Base-by-base conservation (phyloP, 2,888 invertebrate genomes). In the Archaeoteleia sp. region DNA sequence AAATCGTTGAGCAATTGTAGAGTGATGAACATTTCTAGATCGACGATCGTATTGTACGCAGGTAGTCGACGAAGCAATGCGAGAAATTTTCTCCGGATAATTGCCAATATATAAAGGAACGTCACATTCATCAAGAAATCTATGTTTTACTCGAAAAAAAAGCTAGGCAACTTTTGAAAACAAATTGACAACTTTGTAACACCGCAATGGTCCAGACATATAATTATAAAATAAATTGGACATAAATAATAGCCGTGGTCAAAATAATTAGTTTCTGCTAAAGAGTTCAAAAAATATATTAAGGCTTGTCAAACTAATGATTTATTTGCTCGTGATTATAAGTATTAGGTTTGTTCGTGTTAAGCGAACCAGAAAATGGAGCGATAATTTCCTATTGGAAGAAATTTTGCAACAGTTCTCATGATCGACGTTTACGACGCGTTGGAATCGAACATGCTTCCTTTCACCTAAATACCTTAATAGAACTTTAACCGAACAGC, bases 401-500 rank as follows among this genome's bases (percentile, higher is more conserved):
- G 60, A 53, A 43, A 53, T 43, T 45, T 43, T 40, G 35, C 30
- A 35, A 60, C 43, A 29, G 35, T 43, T 29, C 29, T 42, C 29
- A 3, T 6, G 30, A 1, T 10, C 7, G 32, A 39, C 20, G 32
- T 30, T 61, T 45, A 37, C 43, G 30, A 45, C 37, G 39, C 49
- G 20, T 51, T 51, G 20, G 37, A 42, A 43, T 43, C 37, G 15
- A 14, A 30, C 42, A 43, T 10, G 32, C 48, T 10, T 49, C 60
- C 60, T 61, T 61, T 61, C 51, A 61, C 51, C 45, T 39, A 45
- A 61, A 61, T 39, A 37, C 58, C 49, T 42, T 30, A 10, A 48
- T 17, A 34, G 12, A 13, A 48, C 29, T 40, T 48, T 48, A 48
- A 49, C 49, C 35, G 49, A 60, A 49, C 40, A 60, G 49, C 43